Evolutionary conservation across 2,797 vertebrate species (phyloP).

Genomic region (Tragopan temminckii): DNA sequence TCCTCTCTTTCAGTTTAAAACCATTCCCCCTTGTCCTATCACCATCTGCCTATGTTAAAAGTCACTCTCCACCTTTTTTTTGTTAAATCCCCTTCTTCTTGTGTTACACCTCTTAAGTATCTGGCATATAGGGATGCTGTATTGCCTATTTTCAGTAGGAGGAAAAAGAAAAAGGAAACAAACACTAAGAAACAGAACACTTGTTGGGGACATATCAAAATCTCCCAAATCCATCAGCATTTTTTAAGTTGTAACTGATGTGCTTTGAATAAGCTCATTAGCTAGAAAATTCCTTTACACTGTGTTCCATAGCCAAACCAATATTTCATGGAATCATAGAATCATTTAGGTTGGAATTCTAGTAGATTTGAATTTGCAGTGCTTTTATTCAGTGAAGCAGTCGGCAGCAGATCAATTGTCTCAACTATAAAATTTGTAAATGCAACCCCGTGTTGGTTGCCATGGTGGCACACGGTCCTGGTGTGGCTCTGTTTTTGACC

Average conservation of each 20-base stretch:
- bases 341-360: not conserved
- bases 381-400: not conserved
- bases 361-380: not conserved
- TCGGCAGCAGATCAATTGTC: not conserved
- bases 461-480: not conserved
- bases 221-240: not conserved
- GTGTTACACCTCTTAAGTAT: not conserved
- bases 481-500: fast-evolving
- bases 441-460: not conserved
- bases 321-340: not conserved
- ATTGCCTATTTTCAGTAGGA: not conserved
- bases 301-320: not conserved
- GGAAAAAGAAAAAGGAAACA: not conserved
- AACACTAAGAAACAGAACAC: not conserved
- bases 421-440: not conserved
- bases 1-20: not conserved
- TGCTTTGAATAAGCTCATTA: not conserved
- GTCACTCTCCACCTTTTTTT: not conserved
- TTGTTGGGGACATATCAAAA: not conserved
- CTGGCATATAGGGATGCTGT: not conserved
- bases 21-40: not conserved
- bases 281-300: not conserved
- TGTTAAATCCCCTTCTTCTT: not conserved
- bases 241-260: not conserved
- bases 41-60: not conserved